phyloP scores from a whole-genome alignment of 23 tunicate species.

The Clavelina lepadiformis region DNA sequence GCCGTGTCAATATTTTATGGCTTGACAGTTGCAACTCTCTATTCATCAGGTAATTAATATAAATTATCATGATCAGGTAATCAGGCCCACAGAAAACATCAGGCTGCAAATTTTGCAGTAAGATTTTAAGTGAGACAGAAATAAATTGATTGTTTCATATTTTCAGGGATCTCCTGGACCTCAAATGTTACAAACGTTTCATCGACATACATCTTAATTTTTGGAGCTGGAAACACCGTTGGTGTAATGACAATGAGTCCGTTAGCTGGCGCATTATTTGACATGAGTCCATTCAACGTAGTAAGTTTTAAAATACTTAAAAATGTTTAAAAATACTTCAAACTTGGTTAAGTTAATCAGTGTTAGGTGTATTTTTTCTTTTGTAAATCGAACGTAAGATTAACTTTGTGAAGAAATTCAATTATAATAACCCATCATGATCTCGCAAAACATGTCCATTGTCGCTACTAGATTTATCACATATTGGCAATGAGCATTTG shows the following conservation, averaged over 20 bases:
- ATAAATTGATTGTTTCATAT: not conserved
- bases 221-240: conserved; percentile 79
- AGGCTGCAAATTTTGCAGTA: no score
- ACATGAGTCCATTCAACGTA: conserved; percentile 54
- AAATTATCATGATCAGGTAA: not conserved
- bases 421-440: not conserved
- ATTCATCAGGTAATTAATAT: conserved; percentile 32
- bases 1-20: conserved; percentile 55
- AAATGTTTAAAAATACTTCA: not conserved
- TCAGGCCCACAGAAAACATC: no score
- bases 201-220: conserved; percentile 76
- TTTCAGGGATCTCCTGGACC: conserved; percentile 68
- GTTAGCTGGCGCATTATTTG: conserved; percentile 68
- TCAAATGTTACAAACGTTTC: conserved; percentile 80
- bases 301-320: conserved; percentile 38
- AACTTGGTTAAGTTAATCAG: not conserved
- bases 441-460: not conserved
- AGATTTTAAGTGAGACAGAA: not conserved
- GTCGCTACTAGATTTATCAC: conserved; percentile 14
- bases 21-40: conserved; percentile 51
- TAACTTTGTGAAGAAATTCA: not conserved
- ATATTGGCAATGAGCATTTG: conserved; percentile 12
- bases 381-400: not conserved
- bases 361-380: not conserved
- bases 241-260: conserved; percentile 78